Percentiles rank a stretch among this genome's conserved stretches.
Evolutionary conservation across 1,140 invertebrate genomes (phyloP).

Genomic region (Ladona fulva): DNA sequence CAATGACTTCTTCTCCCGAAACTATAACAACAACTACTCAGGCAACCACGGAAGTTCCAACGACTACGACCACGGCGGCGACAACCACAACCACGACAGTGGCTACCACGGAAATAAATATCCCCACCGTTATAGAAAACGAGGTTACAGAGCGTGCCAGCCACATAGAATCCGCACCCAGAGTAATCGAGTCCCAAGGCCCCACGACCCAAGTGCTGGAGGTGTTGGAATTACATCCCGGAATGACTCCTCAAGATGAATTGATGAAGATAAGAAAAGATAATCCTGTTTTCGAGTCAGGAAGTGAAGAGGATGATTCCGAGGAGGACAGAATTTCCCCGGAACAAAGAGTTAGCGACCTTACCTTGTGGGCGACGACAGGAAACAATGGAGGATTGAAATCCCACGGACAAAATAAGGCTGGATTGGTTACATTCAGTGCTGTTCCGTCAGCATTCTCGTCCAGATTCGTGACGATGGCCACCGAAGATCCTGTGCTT

Average conservation of each 20-base stretch:
- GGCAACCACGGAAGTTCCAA: neutral
- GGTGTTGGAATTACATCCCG: neutral
- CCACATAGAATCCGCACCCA: neutral
- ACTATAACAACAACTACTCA: neutral
- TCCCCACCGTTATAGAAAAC: neutral
- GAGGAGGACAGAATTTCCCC: neutral
- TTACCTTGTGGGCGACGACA: neutral
- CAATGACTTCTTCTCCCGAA: neutral
- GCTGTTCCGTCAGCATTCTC: neutral
- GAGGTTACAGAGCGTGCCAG: neutral
- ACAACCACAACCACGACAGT: neutral
- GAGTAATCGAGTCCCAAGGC: neutral
- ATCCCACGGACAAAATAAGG: neutral
- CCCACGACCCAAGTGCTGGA: neutral
- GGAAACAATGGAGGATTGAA: neutral
- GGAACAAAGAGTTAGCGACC: neutral
- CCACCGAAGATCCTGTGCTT: neutral
- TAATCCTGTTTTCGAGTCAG: neutral
- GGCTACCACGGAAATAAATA: neutral
- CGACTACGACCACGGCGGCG: neutral
- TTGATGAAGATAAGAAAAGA: neutral
- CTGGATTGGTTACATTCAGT: neutral
- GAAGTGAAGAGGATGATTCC: neutral
- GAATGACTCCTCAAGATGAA: neutral
- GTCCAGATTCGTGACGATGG: neutral